Base-by-base conservation (phyloP, 2,888 invertebrate species). In the Galerucella nymphaeae region DNA sequence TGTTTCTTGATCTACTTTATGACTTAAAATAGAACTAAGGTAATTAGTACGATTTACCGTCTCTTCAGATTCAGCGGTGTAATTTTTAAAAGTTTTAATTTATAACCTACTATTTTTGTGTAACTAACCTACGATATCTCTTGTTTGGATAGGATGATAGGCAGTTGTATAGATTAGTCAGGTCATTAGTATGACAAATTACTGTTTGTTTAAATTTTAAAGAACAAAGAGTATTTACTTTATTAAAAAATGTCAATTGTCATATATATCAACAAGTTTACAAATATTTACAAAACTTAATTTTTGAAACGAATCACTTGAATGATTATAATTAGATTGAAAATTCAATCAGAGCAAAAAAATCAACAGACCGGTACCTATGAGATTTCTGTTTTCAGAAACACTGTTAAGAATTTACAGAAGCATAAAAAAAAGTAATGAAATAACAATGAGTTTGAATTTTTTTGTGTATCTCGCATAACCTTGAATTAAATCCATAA, bases 321-420 rank as follows among this genome's bases (percentile, higher is more conserved):
- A 68, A 58, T 58, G 57, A 45, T 42, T 65, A n/a, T n/a, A 70
- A 70, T 58, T 45, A 65, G 70, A 50, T 66, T 71, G 59, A 61
- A 73, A 73, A 73, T 70, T 64, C 53, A 72, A 75, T 66, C 70
- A 72, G 72, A 75, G 72, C 72, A 75, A 75, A 64, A 64, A 75
- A 72, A 38, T 70, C 70, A 72, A 70, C 72, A 42, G 72, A 75
- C 72, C 72, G 67, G 16, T 41, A 8, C 41, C 2, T 3, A 4
- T 23, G 66, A 55, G 67, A 67, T 70, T 63, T 45, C 57, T 58
- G 61, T 59, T 75, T 70, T 62, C 16, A 66, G 58, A 71, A 69
- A 64, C 55, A 67, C 66, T 63, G 67, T 71, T 67, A 74, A 73
- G 55, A 38, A 66, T 66, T 66, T 71, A 71, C 62, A 42, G 42